Conservation (phyloP, 1,140 invertebrate genomes). For the Phymastichus coffea region DNA sequence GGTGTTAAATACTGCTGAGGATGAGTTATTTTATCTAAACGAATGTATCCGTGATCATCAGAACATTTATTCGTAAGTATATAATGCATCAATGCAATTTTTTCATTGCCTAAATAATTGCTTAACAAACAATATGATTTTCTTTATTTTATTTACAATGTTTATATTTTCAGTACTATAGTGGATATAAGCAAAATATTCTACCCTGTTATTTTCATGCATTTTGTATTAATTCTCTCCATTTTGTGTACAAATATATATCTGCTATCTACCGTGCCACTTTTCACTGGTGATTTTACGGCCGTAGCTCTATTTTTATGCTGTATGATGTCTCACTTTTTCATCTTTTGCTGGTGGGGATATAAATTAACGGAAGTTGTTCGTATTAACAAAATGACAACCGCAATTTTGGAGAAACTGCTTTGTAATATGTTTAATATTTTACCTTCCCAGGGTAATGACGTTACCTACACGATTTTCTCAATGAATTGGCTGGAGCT, state of each 20-base stretch:
- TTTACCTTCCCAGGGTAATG: conserved; percentile 98
- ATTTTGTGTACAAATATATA: conserved; percentile 33
- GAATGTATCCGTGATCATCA: too few species aligned
- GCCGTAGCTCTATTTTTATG: conserved; percentile 21
- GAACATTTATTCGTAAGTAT: too few species aligned
- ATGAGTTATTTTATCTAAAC: too few species aligned
- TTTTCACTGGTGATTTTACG: conserved; percentile 9
- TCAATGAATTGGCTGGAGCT: background rate
- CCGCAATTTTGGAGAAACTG: too few species aligned
- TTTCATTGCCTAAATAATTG: too few species aligned
- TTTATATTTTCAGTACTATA: conserved; percentile 33
- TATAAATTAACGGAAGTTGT: conserved; percentile 31
- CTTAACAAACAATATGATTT: too few species aligned
- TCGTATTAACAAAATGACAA: too few species aligned
- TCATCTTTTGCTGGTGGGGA: conserved; percentile 37
- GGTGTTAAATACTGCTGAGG: too few species aligned
- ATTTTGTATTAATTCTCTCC: conserved; percentile 30
- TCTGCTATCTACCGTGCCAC: conserved; percentile 20
- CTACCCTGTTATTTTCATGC: conserved; percentile 23
- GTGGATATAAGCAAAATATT: conserved; percentile 28
- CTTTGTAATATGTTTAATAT: too few species aligned
- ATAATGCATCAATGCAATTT: too few species aligned
- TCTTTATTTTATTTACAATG: too few species aligned
- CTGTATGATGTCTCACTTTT: conserved; percentile 32
- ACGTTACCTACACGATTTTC: conserved; percentile 70